Evolutionary conservation across 2,888 invertebrate genomes (phyloP).

Genomic region (Cynaeus angustus): DNA sequence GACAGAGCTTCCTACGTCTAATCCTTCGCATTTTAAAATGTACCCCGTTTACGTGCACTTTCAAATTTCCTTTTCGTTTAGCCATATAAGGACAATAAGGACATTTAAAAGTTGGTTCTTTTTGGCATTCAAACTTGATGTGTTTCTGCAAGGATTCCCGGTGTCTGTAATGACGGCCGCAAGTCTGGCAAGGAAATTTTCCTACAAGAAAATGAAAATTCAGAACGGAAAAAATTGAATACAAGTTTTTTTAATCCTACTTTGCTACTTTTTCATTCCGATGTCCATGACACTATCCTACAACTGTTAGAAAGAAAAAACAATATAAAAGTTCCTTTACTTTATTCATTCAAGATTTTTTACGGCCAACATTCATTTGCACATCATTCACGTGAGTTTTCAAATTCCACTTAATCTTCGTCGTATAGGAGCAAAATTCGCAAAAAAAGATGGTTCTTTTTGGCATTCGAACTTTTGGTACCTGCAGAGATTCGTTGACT

Average conservation of each 20-base stretch:
- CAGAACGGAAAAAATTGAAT: background rate
- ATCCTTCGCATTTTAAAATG: slow-evolving; percentile 4
- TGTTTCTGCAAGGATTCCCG: slow-evolving; percentile 47
- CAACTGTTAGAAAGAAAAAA: no score
- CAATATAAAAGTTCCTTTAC: no score
- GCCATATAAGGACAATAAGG: slow-evolving; percentile 48
- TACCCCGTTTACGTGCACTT: slow-evolving; percentile 20
- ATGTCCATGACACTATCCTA: no score
- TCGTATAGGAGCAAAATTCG: slow-evolving; percentile 47
- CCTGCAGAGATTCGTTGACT: slow-evolving; percentile 80
- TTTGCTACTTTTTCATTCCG: no score
- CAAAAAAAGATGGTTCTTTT: slow-evolving; percentile 61
- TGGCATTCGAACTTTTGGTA: slow-evolving; percentile 85
- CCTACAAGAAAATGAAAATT: slow-evolving; percentile 33
- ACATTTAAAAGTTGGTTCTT: slow-evolving; percentile 57
- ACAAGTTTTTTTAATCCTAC: slow-evolving; percentile 55
- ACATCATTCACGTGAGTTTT: slow-evolving; percentile 54
- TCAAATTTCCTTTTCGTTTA: slow-evolving; percentile 34
- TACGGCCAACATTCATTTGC: slow-evolving; percentile 42
- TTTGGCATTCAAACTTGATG: slow-evolving; percentile 58
- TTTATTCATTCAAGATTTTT: background rate
- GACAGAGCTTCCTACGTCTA: background rate
- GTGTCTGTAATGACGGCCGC: slow-evolving; percentile 50
- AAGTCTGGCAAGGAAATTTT: slow-evolving; percentile 48
- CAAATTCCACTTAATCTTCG: slow-evolving; percentile 54